Evolutionary conservation across 2,797 vertebrate species (phyloP), one percentile per base, ranked within the genome.

Genomic region (Galago senegalensis): DNA sequence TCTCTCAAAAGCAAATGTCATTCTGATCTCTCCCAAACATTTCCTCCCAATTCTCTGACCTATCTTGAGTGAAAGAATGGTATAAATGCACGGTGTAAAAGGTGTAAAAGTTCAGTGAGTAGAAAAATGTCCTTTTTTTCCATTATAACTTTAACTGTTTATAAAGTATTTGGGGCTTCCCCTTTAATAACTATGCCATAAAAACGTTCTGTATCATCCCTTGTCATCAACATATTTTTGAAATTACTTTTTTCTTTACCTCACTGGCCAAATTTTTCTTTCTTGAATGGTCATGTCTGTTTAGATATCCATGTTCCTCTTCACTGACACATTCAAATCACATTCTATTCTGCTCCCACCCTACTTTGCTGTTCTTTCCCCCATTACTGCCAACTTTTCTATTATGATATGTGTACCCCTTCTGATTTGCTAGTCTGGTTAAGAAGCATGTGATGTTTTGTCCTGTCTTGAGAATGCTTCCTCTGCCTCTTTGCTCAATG

Each of bases 261-360:
- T 73, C 7, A 17, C n/a, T 58, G 53, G 23, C 11, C 72, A 53
- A 3, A 73, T 31, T 81, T 90, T 93, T 89, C 31, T 81, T 75
- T 73, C 43, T 43, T 60, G 69, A 84, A 69, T 7, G 46, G 9
- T 60, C n/a, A 79, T 9, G 49, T 72, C 53, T 60, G 27, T 46
- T 58, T 37, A 80, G 40, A 92, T 77, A 83, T 96, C 1, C 87
- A 34, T 87, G 23, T 95, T 84, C 43, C 75, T 61, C 81, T 63
- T 40, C 61, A 34, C 7, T 70, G 14, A 75, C 1, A 79, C 76
- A 18, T 77, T 40, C 8, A 73, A 53, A 61, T 34, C 40, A 65
- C 29, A 27, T 76, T 77, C 16, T 2, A 23, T 87, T 70, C 13
- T 40, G 31, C 17, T 46, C 87, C 13, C 79, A 60, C 37, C 7